A percentile compares a stretch with the other conserved stretches of the same genome.
These are phyloP conservation scores for Lineus longissimus DNA, from an alignment of 1,140 invertebrate genomes.

Conservation along the genomic window DNA sequence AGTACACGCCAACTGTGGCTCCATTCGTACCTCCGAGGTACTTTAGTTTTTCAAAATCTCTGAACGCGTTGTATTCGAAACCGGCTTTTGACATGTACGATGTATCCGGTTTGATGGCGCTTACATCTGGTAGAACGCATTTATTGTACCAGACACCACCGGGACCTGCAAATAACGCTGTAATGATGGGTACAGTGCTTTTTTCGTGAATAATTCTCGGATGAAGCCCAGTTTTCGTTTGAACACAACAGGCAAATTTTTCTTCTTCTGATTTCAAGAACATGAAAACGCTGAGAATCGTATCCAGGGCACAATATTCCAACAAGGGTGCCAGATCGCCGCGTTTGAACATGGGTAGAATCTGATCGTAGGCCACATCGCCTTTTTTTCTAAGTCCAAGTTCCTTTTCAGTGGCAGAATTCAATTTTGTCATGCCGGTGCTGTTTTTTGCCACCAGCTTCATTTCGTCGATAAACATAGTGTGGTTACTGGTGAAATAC, in stretches of 20 bases:
- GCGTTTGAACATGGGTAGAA: conserved; percentile 2
- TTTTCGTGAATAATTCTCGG: conserved; percentile 1
- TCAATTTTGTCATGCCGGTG: conserved; percentile 2
- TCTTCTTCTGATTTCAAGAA: conserved; percentile 7
- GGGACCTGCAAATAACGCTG: conserved; percentile 1
- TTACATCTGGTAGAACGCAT: background rate
- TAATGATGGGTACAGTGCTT: background rate
- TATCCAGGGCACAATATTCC: conserved; percentile 3
- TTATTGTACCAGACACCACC: conserved; percentile 7
- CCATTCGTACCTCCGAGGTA: conserved; percentile 3
- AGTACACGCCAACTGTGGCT: conserved; percentile 2
- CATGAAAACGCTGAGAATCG: background rate
- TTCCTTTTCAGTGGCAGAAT: conserved; percentile 2
- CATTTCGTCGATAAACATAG: conserved; percentile 8
- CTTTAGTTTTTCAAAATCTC: conserved; percentile 1
- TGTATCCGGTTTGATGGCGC: conserved; percentile 1
- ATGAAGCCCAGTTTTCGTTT: conserved; percentile 1
- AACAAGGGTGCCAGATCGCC: background rate
- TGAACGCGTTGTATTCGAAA: conserved; percentile 3
- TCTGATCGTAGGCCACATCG: background rate
- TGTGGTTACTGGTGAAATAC: conserved; percentile 7
- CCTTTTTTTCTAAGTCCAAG: conserved; percentile 6
- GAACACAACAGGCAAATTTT: conserved; percentile 8
- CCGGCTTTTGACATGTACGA: background rate
- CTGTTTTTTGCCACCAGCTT: conserved; percentile 6